Evolutionary conservation across 2,113 vertebrate genomes (phyloP), one percentile per base, ranked within the genome.

Genomic region (Dromas ardeola): DNA sequence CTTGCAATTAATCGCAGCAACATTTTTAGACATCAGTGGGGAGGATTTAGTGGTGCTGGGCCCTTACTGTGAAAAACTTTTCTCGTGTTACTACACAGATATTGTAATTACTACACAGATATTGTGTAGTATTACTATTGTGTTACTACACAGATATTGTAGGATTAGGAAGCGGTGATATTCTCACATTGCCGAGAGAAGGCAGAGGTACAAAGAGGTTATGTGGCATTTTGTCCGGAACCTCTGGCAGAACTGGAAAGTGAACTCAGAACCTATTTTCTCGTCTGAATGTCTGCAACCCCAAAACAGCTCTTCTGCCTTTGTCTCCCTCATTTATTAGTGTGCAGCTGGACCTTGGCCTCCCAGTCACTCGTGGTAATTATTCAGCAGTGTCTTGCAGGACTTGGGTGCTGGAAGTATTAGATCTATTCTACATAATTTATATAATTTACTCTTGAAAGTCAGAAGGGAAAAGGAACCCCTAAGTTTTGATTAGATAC

Each of bases 401-500:
- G 58, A 92, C 52, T 91, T 91, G 86, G 93, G 83, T 88, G 74
- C 78, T 94, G 71, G 71, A 80, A 93, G 27, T 91, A 55, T 88
- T 58, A 88, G 49, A 61, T 77, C 74, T 89, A 66, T 93, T 96
- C 88, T 94, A 78, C 81, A 73, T 45, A 58, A 80, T 96, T 92
- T 65, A 90, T 90, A 66, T 67, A 86, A 88, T 93, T 95, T 92
- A 92, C 61, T 95, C 62, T 85, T 86, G 78, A 62, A 96, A 96
- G 86, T 97, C 94, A 95, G 84, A 73, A 77, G 77, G 81, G 91
- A 91, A 86, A 97, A 95, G 93, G 84, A 90, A 78, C 78, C 63
- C 70, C 63, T 87, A 96, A 93, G 86, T 96, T 98, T 97, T 96
- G 95, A 96, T 96, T 97, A 94, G 89, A 88, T 91, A 91, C 78